Base-by-base conservation (phyloP, 2,797 vertebrate species). In the Sitta carolinensis region DNA sequence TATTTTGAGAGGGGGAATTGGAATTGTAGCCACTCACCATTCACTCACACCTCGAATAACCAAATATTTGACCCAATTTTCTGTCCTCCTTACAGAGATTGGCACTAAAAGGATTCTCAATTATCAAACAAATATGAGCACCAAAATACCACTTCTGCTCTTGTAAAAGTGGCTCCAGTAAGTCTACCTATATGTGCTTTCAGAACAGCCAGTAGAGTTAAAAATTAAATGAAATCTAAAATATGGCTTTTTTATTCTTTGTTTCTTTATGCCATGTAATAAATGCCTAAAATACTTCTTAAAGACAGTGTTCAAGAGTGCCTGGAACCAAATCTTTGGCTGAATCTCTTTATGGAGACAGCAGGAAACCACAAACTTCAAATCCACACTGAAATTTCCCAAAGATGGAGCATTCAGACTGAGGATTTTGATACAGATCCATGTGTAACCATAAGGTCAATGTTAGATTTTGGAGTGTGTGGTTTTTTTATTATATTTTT, bases 381-480 rank as follows among this genome's bases (percentile, higher is more conserved):
- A 90, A 89, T 79, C 51, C 19, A 38, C 25, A 27, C 38, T 90
- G 74, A 95, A 67, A 8, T 90, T 96, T 89, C 72, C 22, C 27
- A 68, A 84, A 48, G 68, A 87, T 80, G 50, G 52, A 90, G 42
- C 40, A 48, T 77, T 76, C 38, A 67, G 2, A 62, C 5, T 64
- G 72, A 87, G 68, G 68, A 80, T 89, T 95, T 97, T 95, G 78
- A 89, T 90, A 90, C 50, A 90, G 27, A 80, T 95, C 67, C 75
- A 83, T 61, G 54, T 58, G 21, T n/a, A 76, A 80, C 69, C 75
- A 48, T 85, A 87, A 92, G 62, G 58, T 83, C 43, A 87, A 7
- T 77, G 47, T 72, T 87, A 72, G 72, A 93, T 89, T 95, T 89
- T 70, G 38, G 48, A 15, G 25, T 61, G 7, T 86, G 47, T 15